Evolutionary conservation across 2,113 vertebrate genomes (phyloP).

Genomic region (Cyanoliseus patagonus): DNA sequence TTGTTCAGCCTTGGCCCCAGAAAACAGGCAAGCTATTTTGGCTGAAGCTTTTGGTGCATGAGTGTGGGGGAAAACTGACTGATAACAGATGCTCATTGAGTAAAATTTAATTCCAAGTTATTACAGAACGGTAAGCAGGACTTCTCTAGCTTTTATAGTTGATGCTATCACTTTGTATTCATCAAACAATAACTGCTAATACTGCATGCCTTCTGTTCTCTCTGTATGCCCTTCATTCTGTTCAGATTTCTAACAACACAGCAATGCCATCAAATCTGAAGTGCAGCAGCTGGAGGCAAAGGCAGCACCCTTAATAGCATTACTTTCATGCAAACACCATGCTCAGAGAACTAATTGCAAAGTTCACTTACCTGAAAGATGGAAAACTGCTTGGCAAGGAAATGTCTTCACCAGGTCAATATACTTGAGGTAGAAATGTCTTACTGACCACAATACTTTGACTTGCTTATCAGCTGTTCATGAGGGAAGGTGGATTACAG

Average conservation of each 20-base stretch:
- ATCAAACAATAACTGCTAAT: constrained; percentile 37
- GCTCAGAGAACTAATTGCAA: constrained; percentile 75
- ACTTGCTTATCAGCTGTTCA: background rate
- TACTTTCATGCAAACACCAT: constrained; percentile 76
- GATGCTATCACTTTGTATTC: background rate
- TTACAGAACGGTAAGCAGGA: constrained; percentile 32
- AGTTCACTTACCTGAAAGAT: constrained; percentile 74
- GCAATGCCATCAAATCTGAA: constrained; percentile 83
- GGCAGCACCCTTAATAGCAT: constrained; percentile 73
- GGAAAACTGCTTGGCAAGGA: constrained; percentile 72
- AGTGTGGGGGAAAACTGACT: background rate
- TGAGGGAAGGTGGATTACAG: background rate
- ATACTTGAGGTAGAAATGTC: background rate
- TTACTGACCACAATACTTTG: background rate
- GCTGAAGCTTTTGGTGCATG: background rate
- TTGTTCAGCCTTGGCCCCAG: background rate
- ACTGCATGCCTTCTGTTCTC: constrained; percentile 15
- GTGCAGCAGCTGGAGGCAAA: constrained; percentile 80
- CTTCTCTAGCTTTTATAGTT: background rate
- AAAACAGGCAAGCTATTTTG: background rate
- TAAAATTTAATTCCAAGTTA: constrained; percentile 29
- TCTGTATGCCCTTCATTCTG: background rate
- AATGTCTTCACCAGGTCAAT: constrained; percentile 68
- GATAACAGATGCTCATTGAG: background rate
- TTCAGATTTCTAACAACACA: constrained; percentile 30